Evolutionary conservation across 2,797 vertebrate genomes (phyloP).

Genomic region (Enteromius fasciolatus): DNA sequence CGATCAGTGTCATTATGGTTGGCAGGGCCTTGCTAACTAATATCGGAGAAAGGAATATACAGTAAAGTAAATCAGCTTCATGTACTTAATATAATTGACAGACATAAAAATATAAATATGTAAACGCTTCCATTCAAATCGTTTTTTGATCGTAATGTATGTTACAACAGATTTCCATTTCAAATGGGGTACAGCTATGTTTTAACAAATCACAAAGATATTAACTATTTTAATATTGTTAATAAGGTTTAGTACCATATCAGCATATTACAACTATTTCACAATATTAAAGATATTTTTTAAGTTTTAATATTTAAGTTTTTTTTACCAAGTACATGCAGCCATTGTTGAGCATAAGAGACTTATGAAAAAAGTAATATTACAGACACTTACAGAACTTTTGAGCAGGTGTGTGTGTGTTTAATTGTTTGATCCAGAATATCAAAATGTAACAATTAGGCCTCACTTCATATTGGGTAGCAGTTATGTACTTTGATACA

Average conservation of each 20-base stretch:
- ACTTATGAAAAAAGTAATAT: background rate
- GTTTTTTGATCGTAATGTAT: background rate
- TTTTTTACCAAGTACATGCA: background rate
- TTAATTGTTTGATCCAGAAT: background rate
- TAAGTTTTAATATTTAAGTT: background rate
- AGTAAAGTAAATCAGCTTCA: background rate
- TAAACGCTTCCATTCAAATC: background rate
- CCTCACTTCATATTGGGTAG: background rate
- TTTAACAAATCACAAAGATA: background rate
- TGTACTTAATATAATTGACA: background rate
- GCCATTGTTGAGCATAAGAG: background rate
- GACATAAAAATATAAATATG: background rate
- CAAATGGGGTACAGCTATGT: background rate
- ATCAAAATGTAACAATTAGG: background rate
- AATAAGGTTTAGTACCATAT: background rate
- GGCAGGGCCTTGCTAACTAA: background rate
- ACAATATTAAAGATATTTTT: background rate
- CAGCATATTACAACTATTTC: background rate
- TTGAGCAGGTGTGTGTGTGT: background rate
- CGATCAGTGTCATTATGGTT: background rate
- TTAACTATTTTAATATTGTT: background rate
- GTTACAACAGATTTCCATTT: background rate
- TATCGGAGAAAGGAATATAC: background rate
- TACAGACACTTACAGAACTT: background rate
- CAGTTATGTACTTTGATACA: background rate